Conservation (phyloP, 2,888 invertebrate species). For the Dioctria linearis region DNA sequence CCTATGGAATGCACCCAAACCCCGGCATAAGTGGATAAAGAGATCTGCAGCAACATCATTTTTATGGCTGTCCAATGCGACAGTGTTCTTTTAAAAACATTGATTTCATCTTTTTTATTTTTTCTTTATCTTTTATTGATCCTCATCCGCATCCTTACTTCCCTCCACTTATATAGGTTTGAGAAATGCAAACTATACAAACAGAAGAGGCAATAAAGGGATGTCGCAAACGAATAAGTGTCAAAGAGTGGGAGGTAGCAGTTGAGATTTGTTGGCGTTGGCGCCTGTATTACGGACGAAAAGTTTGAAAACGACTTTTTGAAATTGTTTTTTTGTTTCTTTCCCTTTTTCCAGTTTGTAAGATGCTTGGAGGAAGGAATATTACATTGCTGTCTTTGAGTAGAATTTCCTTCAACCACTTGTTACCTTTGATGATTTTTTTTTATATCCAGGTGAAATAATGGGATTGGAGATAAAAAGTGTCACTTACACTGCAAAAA, state of each 20-base stretch:
- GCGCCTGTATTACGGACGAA: conserved; percentile 26
- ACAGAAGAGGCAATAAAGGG: conserved; percentile 19
- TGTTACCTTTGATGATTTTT: background rate
- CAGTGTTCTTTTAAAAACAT: conserved; percentile 1
- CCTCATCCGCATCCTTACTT: background rate
- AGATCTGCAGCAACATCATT: conserved; percentile 5
- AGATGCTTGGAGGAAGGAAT: background rate
- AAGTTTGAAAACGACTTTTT: background rate
- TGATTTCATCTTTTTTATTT: conserved; percentile 17
- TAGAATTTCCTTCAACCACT: background rate
- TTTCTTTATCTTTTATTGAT: no score
- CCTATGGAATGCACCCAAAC: conserved; percentile 17
- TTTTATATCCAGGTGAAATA: no score
- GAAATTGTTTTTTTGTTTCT: background rate
- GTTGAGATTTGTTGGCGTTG: conserved; percentile 11
- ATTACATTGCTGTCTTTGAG: background rate
- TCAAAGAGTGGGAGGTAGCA: background rate
- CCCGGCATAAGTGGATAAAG: conserved; percentile 12
- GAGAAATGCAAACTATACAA: conserved; percentile 34
- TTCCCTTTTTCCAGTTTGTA: background rate
- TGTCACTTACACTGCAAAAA: no score
- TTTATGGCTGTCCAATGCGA: conserved; percentile 24
- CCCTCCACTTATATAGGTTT: background rate
- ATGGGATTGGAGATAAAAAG: no score
- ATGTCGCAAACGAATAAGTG: conserved; percentile 6